These are phyloP conservation scores for Dascillus cervinus DNA, from an alignment of 2,888 invertebrate genomes.

Conservation along the genomic window DNA sequence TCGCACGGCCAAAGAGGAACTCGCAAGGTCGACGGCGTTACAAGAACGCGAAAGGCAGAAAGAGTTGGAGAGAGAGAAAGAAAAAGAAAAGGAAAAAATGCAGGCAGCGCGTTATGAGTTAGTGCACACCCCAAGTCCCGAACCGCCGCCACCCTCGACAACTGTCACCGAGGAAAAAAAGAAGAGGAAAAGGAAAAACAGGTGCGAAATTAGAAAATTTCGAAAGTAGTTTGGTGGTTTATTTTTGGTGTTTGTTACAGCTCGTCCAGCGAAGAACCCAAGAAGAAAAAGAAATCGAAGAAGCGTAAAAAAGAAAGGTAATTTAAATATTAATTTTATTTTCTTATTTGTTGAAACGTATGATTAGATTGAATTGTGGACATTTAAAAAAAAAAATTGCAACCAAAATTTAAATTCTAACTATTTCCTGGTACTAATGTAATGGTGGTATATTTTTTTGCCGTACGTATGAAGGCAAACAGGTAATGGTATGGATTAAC, in stretches of 20 bases:
- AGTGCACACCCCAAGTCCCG: slow-evolving; percentile 68
- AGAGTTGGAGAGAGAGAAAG: slow-evolving; percentile 42
- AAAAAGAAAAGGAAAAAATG: slow-evolving; percentile 43
- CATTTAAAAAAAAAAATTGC: not conserved
- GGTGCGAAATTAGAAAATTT: slow-evolving; percentile 43
- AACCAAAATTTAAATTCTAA: not conserved
- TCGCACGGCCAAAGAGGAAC: slow-evolving; percentile 53
- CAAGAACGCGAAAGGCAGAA: slow-evolving; percentile 36
- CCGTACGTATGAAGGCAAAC: slow-evolving; percentile 38
- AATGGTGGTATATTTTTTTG: slow-evolving; percentile 43
- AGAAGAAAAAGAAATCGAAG: slow-evolving; percentile 75
- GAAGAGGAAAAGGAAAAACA: slow-evolving; percentile 60
- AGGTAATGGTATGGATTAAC: slow-evolving; percentile 38
- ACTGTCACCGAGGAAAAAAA: slow-evolving; percentile 40
- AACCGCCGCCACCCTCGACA: slow-evolving; percentile 37
- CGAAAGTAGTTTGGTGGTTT: not conserved
- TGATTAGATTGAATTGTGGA: not conserved
- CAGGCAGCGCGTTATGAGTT: slow-evolving; percentile 57
- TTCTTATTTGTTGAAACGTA: not conserved
- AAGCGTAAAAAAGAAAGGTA: slow-evolving; percentile 69
- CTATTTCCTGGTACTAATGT: slow-evolving; percentile 32
- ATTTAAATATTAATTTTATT: slow-evolving; percentile 30
- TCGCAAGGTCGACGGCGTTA: slow-evolving; percentile 44
- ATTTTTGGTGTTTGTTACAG: slow-evolving; percentile 41
- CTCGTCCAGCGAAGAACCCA: slow-evolving; percentile 63